These are phyloP conservation scores for Sylvia atricapilla DNA, from an alignment of 2,113 vertebrate species.

Conservation along the genomic window DNA sequence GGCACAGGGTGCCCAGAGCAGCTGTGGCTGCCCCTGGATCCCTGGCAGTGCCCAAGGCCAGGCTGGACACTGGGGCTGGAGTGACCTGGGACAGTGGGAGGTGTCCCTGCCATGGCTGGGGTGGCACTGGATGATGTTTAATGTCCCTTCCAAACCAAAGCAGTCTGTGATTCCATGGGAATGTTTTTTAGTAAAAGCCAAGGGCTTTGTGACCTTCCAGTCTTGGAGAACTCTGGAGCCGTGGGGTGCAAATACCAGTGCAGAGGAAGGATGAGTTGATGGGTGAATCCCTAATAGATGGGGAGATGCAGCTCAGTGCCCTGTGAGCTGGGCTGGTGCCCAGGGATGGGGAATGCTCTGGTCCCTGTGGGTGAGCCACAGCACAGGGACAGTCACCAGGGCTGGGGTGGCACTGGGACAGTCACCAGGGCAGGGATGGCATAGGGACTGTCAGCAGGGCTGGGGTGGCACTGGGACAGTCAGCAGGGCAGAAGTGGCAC, in stretches of 20 bases:
- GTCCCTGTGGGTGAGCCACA: fast-evolving
- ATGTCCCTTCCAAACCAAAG: not conserved
- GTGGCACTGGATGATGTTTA: fast-evolving
- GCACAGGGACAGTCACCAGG: not conserved
- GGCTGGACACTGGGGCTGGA: not conserved
- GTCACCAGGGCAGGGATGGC: fast-evolving
- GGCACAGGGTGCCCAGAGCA: not conserved
- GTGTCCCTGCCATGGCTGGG: not conserved
- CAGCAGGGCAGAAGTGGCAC: fast-evolving
- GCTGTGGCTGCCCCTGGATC: not conserved
- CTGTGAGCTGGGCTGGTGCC: not conserved
- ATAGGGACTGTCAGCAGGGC: not conserved
- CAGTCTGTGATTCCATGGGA: not conserved
- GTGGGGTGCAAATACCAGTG: fast-evolving
- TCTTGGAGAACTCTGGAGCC: not conserved
- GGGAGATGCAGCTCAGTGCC: not conserved
- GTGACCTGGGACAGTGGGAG: not conserved
- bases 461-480: not conserved
- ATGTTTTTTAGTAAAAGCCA: not conserved
- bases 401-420: not conserved
- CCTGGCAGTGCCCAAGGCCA: not conserved
- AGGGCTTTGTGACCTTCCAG: not conserved
- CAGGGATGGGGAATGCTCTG: not conserved
- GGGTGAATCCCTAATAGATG: not conserved
- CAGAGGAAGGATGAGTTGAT: fast-evolving